These are phyloP conservation scores for Nezara viridula DNA, from an alignment of 2,888 invertebrate species.

Conservation along the genomic window DNA sequence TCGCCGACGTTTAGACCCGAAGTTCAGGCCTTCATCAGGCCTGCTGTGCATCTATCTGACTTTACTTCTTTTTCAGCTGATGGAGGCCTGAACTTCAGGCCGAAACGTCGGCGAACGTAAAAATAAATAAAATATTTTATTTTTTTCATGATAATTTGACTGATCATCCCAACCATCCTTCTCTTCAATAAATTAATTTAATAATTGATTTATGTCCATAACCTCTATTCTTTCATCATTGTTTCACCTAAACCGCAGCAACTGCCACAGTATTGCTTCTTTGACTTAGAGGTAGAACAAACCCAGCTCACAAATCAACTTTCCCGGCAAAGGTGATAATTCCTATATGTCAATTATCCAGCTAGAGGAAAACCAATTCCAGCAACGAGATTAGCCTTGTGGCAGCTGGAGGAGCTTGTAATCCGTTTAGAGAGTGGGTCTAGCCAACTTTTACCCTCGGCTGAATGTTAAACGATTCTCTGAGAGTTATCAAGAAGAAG, in stretches of 20 bases:
- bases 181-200: too few relatives aligned
- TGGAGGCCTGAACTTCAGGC: too few relatives aligned
- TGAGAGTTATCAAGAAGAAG: conserved; percentile 18
- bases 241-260: neutral
- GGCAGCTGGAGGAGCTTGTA: conserved; percentile 18
- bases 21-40: too few relatives aligned
- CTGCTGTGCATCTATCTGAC: too few relatives aligned
- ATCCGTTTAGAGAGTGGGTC: conserved; percentile 14
- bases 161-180: too few relatives aligned
- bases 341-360: conserved; percentile 27
- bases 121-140: too few relatives aligned
- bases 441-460: conserved; percentile 33
- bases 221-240: too few relatives aligned
- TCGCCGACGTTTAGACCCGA: too few relatives aligned
- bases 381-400: neutral
- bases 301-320: neutral
- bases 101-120: too few relatives aligned
- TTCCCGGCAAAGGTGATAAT: neutral
- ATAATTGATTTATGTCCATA: too few relatives aligned
- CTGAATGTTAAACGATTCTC: conserved; percentile 35
- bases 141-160: too few relatives aligned
- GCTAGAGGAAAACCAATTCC: neutral
- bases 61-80: too few relatives aligned
- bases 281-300: neutral
- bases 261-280: neutral